Evolutionary conservation across 2,797 vertebrate genomes (phyloP).

Genomic region (Mus spretus): DNA sequence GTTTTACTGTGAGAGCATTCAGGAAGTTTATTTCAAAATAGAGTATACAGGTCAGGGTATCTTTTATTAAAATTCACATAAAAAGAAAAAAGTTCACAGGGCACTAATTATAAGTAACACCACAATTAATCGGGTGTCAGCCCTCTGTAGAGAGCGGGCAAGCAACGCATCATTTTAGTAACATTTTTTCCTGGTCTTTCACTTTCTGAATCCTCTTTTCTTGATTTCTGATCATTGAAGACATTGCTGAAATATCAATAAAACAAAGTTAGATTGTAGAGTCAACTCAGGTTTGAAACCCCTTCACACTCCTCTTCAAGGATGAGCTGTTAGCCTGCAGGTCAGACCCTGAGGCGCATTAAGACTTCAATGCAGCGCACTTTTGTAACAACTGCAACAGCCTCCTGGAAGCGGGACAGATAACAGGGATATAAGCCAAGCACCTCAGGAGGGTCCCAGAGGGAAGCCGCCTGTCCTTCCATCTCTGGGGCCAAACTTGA

Average conservation of each 20-base stretch:
- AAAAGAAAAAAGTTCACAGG: slow-evolving; percentile 80
- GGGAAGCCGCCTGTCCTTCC: background rate
- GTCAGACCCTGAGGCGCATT: background rate
- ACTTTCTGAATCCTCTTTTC: slow-evolving; percentile 86
- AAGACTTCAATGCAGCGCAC: background rate
- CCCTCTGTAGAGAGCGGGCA: slow-evolving; percentile 15
- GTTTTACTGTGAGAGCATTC: slow-evolving; percentile 54
- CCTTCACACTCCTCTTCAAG: slow-evolving; percentile 18
- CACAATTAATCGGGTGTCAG: slow-evolving; percentile 55
- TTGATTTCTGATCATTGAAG: slow-evolving; percentile 85
- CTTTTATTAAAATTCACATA: slow-evolving; percentile 84
- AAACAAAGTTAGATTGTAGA: slow-evolving; percentile 69
- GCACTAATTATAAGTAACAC: slow-evolving; percentile 68
- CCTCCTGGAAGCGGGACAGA: background rate
- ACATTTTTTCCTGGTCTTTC: slow-evolving; percentile 85
- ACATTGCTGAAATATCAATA: slow-evolving; percentile 87
- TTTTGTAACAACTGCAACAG: background rate
- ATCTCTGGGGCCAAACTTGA: background rate
- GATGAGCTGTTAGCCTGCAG: background rate
- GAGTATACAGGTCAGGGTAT: slow-evolving; percentile 71
- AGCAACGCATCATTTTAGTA: slow-evolving; percentile 70
- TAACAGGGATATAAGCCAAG: background rate
- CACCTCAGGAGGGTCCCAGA: background rate
- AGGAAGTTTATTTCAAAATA: slow-evolving; percentile 72
- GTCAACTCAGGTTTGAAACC: slow-evolving; percentile 38